Evolutionary conservation across 2,113 vertebrate species (phyloP), one percentile per base, ranked within the genome.

Genomic region (Dasypus novemcinctus): DNA sequence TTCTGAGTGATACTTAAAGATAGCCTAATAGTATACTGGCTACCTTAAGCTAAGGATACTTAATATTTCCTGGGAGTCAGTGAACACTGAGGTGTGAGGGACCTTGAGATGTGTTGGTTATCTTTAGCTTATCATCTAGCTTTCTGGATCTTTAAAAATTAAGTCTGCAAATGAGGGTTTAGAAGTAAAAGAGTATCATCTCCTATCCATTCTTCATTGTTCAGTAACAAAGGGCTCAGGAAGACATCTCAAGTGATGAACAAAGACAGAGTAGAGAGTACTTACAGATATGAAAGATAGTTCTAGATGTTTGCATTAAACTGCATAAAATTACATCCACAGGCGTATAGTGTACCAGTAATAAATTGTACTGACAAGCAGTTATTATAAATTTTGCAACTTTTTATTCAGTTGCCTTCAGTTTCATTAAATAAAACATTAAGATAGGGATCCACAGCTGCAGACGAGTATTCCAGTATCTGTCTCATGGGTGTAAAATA

Each of bases 361-460:
- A 97, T 96, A 95, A 97, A 95, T 96, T 97, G 59, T 85, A 85
- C 88, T 95, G 94, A 92, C 63, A 95, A 95, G 84, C 81, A 96
- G 87, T 96, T 96, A 93, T 96, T 96, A 95, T 88, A 95, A 90
- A 93, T 83, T 92, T 96, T 92, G 86, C 38, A 86, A 91, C 66
- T 89, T 96, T 92, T 95, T 95, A 96, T 94, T 97, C 86, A 87
- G 92, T 91, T 96, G 68, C 69, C 88, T 95, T 95, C 8, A 23
- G 85, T 97, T 97, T 97, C 83, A 95, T 98, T 96, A 97, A 97
- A 97, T 97, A 97, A 96, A 96, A 91, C 92, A 95, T 86, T 96
- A 92, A 92, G 78, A 90, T 95, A 88, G 86, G 36, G 64, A 94
- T 91, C 41, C 64, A 88, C 92, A 96, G 85, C 78, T 95, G 81